Percentiles rank a stretch among this genome's conserved stretches.
Evolutionary conservation across 1,140 invertebrate species (phyloP).

Genomic region (Babylonia areolata): DNA sequence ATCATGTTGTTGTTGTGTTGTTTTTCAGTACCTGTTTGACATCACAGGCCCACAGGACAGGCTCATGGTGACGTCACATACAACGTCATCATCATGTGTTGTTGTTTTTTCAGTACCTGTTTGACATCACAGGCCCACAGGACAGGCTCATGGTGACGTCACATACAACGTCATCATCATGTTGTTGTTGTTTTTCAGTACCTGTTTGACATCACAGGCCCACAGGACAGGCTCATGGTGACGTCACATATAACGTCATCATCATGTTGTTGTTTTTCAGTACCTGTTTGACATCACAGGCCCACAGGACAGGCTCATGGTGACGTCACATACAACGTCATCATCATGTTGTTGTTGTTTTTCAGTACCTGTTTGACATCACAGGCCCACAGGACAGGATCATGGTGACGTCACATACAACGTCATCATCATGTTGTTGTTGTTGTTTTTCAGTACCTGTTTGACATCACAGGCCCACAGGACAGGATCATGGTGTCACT

Average conservation of each 20-base stretch:
- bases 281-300: slow-evolving; percentile 78
- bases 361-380: slow-evolving; percentile 9
- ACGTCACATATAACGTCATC: background rate
- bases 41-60: too few species aligned
- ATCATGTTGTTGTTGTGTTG: background rate
- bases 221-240: background rate
- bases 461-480: slow-evolving; percentile 77
- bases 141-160: too few species aligned
- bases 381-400: background rate
- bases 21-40: too few species aligned
- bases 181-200: background rate
- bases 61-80: background rate
- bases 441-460: slow-evolving; percentile 76
- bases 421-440: background rate
- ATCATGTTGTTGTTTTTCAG: slow-evolving; percentile 63
- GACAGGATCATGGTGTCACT: slow-evolving; percentile 79
- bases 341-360: background rate
- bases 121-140: background rate
- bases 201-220: background rate
- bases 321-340: background rate
- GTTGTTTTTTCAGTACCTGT: background rate
- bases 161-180: background rate
- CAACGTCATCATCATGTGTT: background rate
- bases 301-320: slow-evolving; percentile 74
- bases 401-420: background rate